Evolutionary conservation across 1,140 invertebrate genomes (phyloP).

Genomic region (Hydropsyche tenuis): DNA sequence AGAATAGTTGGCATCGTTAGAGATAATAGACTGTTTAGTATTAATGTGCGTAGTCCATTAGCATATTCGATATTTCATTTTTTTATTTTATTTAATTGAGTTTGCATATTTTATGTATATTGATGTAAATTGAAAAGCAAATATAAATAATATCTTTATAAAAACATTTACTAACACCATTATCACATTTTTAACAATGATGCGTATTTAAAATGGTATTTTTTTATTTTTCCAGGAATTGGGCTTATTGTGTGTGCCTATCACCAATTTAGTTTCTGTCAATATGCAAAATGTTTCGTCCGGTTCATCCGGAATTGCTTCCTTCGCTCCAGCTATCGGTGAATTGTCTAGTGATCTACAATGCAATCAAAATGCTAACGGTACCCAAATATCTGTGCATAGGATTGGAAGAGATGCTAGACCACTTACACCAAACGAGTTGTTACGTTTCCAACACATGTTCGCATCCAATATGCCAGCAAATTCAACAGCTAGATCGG

Average conservation of each 20-base stretch:
- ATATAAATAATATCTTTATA: too few species aligned
- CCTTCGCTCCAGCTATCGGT: constrained; percentile 38
- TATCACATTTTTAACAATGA: too few species aligned
- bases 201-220: too few species aligned
- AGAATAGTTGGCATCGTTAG: constrained; percentile 43
- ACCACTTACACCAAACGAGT: constrained; percentile 55
- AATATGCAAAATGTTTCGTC: constrained; percentile 43
- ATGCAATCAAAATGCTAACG: constrained; percentile 22
- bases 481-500: background rate
- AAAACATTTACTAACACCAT: too few species aligned
- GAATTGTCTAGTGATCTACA: constrained; percentile 44
- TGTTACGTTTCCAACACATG: constrained; percentile 53
- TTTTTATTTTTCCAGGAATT: constrained; percentile 54
- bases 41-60: constrained; percentile 53
- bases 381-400: constrained; percentile 58
- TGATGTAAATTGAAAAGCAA: too few species aligned
- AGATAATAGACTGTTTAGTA: constrained; percentile 53
- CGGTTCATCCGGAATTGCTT: constrained; percentile 44
- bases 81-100: background rate
- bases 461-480: constrained; percentile 42
- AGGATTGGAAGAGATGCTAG: constrained; percentile 59
- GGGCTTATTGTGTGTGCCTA: constrained; percentile 58
- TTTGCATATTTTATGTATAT: background rate
- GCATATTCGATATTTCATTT: constrained; percentile 8
- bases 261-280: constrained; percentile 56